A percentile compares a stretch with the other conserved stretches of the same genome.
Evolutionary conservation across 2,888 invertebrate genomes (phyloP).

Genomic region (Diloba caeruleocephala): DNA sequence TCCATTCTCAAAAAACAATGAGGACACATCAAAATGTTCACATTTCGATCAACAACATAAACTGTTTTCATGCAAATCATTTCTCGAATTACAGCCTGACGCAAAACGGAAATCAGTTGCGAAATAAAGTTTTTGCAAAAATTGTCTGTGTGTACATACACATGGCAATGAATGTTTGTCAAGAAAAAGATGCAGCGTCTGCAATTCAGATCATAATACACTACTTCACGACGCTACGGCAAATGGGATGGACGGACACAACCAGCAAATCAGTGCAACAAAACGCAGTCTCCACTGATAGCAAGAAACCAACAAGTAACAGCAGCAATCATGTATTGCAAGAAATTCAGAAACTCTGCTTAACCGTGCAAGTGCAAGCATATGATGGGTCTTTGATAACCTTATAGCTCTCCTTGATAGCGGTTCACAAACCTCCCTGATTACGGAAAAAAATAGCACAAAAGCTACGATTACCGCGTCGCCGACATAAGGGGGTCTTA

Average conservation of each 20-base stretch:
- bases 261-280: not conserved
- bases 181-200: slow-evolving; percentile 2
- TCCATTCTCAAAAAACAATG: not conserved
- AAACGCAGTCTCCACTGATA: not conserved
- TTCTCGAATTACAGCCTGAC: slow-evolving; percentile 6
- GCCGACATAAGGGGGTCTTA: too few relatives aligned
- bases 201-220: slow-evolving; percentile 5
- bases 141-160: slow-evolving; percentile 3
- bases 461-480: too few relatives aligned
- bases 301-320: not conserved
- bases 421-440: too few relatives aligned
- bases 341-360: not conserved
- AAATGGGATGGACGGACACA: not conserved
- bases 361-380: not conserved
- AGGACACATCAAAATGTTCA: not conserved
- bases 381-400: not conserved
- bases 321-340: not conserved
- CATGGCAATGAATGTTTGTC: slow-evolving; percentile 9
- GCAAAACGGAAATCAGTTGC: slow-evolving; percentile 5
- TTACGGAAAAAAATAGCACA: too few relatives aligned
- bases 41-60: not conserved
- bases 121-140: slow-evolving; percentile 10
- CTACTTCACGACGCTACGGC: slow-evolving; percentile 3
- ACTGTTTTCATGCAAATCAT: slow-evolving; percentile 1
- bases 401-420: not conserved